phyloP scores from a whole-genome alignment of 30 jellyfish, hydroid and myxozoan species.

The Aurelia aurita region DNA sequence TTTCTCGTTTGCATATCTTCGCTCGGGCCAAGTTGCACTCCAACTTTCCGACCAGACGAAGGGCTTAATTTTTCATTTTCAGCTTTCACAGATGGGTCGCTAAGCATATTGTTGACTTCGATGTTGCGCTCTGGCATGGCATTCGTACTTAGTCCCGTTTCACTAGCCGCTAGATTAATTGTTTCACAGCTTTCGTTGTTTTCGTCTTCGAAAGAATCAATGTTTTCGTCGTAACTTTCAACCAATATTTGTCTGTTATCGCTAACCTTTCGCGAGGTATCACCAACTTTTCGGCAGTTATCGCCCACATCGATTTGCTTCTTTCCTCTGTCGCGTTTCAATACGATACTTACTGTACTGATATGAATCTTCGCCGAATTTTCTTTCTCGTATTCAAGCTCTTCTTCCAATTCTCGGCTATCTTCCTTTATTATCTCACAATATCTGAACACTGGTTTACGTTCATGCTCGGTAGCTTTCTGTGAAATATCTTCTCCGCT shows the following conservation, averaged over 20 bases:
- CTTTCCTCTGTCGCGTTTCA: slow-evolving; percentile 22
- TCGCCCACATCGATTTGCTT: not conserved
- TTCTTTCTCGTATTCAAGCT: not conserved
- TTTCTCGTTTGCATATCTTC: slow-evolving; percentile 4
- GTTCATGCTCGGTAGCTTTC: not conserved
- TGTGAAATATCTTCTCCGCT: not conserved
- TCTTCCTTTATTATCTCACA: slow-evolving; percentile 55
- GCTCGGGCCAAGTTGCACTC: slow-evolving; percentile 17
- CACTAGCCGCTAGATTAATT: not conserved
- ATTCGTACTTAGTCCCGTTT: not conserved
- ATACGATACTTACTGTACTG: slow-evolving; percentile 51
- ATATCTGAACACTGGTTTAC: slow-evolving; percentile 41
- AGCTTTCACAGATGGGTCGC: not conserved
- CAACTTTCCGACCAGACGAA: not conserved
- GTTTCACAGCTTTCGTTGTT: not conserved
- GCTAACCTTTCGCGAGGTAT: not conserved
- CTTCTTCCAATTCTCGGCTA: slow-evolving; percentile 53
- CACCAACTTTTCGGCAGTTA: not conserved
- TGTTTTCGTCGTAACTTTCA: not conserved
- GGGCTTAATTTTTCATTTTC: not conserved
- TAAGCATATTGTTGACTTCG: not conserved
- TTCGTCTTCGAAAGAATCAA: no score
- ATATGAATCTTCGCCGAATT: slow-evolving; percentile 13
- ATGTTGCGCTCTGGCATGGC: not conserved
- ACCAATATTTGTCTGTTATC: not conserved